Evolutionary conservation across 2,113 vertebrate genomes (phyloP).

Genomic region (Coptodon bakossiorum): DNA sequence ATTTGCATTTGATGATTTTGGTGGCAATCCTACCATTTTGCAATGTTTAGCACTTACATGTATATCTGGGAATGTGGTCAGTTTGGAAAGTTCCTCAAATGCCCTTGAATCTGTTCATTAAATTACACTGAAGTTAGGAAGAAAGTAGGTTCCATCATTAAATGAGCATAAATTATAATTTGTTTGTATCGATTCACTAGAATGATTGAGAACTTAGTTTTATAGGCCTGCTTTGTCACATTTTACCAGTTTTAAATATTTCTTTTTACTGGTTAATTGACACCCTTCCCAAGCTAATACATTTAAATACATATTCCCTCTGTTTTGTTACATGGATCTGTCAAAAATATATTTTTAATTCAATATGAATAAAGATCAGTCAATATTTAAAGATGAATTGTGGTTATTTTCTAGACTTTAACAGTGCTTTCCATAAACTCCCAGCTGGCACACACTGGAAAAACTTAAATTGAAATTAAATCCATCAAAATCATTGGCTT

Average conservation of each 20-base stretch:
- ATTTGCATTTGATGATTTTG: constrained; percentile 24
- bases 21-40: constrained; percentile 13
- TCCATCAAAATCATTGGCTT: not conserved
- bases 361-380: constrained; percentile 99
- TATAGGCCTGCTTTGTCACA: constrained; percentile 28
- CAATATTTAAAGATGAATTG: constrained; percentile 78
- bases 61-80: not conserved
- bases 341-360: constrained; percentile 99
- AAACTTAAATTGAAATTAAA: not conserved
- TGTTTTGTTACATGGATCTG: constrained; percentile 99
- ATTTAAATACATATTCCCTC: constrained; percentile 87
- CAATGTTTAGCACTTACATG: not conserved
- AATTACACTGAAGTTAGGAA: not conserved
- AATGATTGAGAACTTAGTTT: constrained; percentile 37
- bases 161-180: not conserved
- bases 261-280: constrained; percentile 43
- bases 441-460: not conserved
- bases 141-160: not conserved
- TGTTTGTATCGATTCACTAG: constrained; percentile 19
- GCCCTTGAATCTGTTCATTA: not conserved
- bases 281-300: constrained; percentile 55
- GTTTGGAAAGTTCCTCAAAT: not conserved
- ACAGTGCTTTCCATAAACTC: not conserved
- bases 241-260: constrained; percentile 25
- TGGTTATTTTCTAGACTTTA: not conserved